Conservation (phyloP, 2,888 invertebrate species). For the Netelia virgata region DNA sequence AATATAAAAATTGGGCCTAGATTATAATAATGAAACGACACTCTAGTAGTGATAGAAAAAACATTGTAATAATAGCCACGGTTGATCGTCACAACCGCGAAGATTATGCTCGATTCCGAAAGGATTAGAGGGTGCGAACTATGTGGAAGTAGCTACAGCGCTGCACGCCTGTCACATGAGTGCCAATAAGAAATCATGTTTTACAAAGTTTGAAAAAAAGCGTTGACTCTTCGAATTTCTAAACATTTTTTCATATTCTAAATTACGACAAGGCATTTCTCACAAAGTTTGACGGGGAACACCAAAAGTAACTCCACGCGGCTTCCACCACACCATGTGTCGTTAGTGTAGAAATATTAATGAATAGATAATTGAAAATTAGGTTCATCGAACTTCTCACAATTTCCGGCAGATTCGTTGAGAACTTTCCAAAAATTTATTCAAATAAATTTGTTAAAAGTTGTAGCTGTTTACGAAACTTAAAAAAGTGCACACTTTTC, state of each 20-base stretch:
- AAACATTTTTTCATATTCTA: neutral
- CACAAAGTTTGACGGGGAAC: no score
- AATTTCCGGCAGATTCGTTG: no score
- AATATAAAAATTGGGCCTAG: constrained; percentile 43
- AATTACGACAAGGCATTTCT: no score
- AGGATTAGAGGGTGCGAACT: neutral
- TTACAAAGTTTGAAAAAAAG: neutral
- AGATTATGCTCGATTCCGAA: neutral
- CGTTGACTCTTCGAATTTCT: neutral
- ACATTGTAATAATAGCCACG: neutral
- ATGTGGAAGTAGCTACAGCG: neutral
- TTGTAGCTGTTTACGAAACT: neutral
- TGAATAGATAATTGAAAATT: no score
- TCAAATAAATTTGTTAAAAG: no score
- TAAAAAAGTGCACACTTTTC: neutral
- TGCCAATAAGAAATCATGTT: no score
- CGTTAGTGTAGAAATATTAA: no score
- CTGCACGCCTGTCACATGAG: neutral
- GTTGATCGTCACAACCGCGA: neutral
- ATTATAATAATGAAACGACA: constrained; percentile 24
- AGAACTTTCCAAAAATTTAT: no score
- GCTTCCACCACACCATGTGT: no score
- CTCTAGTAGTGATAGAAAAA: neutral
- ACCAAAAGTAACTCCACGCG: no score
- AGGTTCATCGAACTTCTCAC: no score